Evolutionary conservation across 92 coral and sea anemone genomes (phyloP).

Genomic region (Siderastrea siderea): DNA sequence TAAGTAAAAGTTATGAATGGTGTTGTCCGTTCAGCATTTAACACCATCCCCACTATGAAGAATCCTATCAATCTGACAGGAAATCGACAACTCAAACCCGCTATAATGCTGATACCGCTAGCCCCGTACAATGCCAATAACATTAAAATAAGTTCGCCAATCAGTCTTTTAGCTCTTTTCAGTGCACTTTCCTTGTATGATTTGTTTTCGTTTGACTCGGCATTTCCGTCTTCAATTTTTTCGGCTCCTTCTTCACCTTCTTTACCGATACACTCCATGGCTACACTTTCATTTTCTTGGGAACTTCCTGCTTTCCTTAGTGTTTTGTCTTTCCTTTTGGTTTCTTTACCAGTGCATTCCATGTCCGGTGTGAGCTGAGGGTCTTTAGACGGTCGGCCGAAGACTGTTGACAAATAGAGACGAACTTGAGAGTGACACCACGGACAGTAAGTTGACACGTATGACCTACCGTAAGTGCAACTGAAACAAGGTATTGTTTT

Average conservation of each 20-base stretch:
- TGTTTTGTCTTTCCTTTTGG: too few relatives aligned
- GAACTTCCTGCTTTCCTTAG: too few relatives aligned
- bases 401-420: too few relatives aligned
- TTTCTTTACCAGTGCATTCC: too few relatives aligned
- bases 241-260: not conserved
- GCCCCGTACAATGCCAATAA: not conserved
- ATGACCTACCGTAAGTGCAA: not conserved
- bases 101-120: not conserved
- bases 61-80: not conserved
- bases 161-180: not conserved
- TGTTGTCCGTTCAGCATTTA: not conserved
- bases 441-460: too few relatives aligned
- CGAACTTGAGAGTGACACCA: too few relatives aligned
- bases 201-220: too few relatives aligned
- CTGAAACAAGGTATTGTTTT: not conserved
- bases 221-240: not conserved
- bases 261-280: too few relatives aligned
- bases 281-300: too few relatives aligned
- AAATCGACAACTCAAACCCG: not conserved
- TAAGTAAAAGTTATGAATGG: not conserved
- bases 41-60: not conserved
- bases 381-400: too few relatives aligned
- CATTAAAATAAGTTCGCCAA: not conserved
- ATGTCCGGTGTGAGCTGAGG: too few relatives aligned
- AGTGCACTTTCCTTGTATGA: too few relatives aligned